Base-by-base conservation (phyloP, 2,888 invertebrate species). In the Sepiola atlantica region DNA sequence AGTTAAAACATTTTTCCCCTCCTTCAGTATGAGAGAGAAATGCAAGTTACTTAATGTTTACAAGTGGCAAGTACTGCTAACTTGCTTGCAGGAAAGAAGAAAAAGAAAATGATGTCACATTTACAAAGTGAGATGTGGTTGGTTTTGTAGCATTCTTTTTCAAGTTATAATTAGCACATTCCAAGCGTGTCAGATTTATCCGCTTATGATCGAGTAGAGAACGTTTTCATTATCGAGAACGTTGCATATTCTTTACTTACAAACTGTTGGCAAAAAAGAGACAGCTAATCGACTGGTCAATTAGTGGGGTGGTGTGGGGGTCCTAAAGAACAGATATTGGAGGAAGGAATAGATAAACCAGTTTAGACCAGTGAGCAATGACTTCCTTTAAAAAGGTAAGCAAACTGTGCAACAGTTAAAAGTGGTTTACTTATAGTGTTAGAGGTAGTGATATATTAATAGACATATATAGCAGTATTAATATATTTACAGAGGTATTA, bases 111-210 rank as follows among this genome's bases (percentile, higher is more conserved):
- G 12, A 21, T 77, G n/a, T 77, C n/a, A n/a, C n/a, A 77, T 16
- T n/a, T 16, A 77, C 77, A 77, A 45, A 77, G 16, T 77, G 14
- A 77, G 16, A 77, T 77, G 77, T n/a, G 77, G 77, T 77, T n/a
- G n/a, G 77, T 77, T 77, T 77, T 77, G 32, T 32, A 77, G 77
- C 77, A 77, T 77, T 77, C 16, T n/a, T 77, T 77, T 77, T 77
- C 77, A 77, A 77, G 77, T 77, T 77, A 77, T 77, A 77, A 77
- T 77, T 77, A 32, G 77, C 77, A 77, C 77, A 77, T 77, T 77
- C 77, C 77, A 77, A 77, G 77, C n/a, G 32, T 77, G 21, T 61
- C 77, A 77, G 77, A 77, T 77, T n/a, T n/a, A 77, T 77, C 77
- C 77, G 12, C 77, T 77, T 77, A 77, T 77, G 77, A 77, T 32